Base-by-base conservation (phyloP, 2,113 vertebrate species). In the Sebastes schlegelii region DNA sequence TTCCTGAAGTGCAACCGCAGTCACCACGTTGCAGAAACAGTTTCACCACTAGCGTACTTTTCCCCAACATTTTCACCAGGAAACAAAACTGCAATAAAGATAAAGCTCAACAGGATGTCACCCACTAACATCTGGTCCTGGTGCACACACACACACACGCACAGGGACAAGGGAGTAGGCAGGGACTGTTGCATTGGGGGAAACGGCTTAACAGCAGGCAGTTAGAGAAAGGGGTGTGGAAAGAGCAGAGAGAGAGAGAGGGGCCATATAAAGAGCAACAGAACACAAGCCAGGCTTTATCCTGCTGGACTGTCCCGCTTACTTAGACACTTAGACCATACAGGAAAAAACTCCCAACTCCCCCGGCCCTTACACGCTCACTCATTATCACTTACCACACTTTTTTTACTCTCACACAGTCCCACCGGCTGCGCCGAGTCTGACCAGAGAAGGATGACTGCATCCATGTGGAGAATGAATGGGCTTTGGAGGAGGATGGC, bases 271-370 rank as follows among this genome's bases (percentile, higher is more conserved):
- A 95, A 95, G 92, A 88, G 88, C 87, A 80, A 65, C 62, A 49
- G 86, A 92, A 89, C 89, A 94, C 92, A 93, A 91, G 80, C 90
- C 88, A 68, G 82, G 86, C 94, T 94, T 93, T 92, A 95, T 95
- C 95, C 91, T 87, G 86, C 89, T 80, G 40, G 72, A 89, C 91
- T 90, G 91, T 93, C 92, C 88, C 55, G 77, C 89, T 92, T 89
- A 77, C 87, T 80, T 86, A 86, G 90, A 88, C 90, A 77, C 87
- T 80, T 86, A 86, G 90, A 88, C 90, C 89, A 89, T 91, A 92
- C 92, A 92, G 92, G 92, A 94, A 93, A 94, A 94, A 93, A 94
- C 71, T 73, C 92, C 79, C 74, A 26, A 43, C 90, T 81, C 74
- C 76, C 63, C 68, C 42, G 3, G 46, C 88, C 73, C 70, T 67